phyloP scores from a whole-genome alignment of 2,888 invertebrate species.

The Macaria notata region DNA sequence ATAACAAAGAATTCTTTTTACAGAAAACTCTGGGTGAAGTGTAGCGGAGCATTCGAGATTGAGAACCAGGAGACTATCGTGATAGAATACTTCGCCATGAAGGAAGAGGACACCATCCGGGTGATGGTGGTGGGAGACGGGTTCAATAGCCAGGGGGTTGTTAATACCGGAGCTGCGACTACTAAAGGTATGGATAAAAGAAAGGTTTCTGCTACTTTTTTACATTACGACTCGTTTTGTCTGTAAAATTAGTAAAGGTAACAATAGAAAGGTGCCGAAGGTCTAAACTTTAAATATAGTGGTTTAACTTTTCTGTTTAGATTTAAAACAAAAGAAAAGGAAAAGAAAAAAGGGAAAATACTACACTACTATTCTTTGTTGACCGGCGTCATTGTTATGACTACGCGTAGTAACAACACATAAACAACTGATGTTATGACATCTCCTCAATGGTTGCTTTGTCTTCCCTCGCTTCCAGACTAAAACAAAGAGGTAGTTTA shows the following conservation, averaged over 20 bases:
- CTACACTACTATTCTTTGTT: too few species aligned
- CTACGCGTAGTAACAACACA: not conserved
- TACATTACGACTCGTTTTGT: too few species aligned
- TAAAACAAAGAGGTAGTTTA: conserved; percentile 8
- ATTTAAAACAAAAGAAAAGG: too few species aligned
- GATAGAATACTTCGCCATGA: conserved; percentile 53
- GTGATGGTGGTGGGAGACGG: conserved; percentile 46
- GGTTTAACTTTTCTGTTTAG: too few species aligned
- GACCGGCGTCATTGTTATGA: too few species aligned
- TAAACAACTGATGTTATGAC: conserved; percentile 23
- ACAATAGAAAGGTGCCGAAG: too few species aligned
- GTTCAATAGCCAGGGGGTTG: not conserved
- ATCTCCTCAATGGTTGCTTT: conserved; percentile 16
- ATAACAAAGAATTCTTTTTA: not conserved
- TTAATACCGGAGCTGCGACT: conserved; percentile 29
- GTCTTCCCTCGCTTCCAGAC: conserved; percentile 4
- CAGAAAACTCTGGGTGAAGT: conserved; percentile 56
- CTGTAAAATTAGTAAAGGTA: too few species aligned
- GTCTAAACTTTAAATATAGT: too few species aligned
- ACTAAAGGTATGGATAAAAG: conserved; percentile 46
- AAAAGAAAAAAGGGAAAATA: too few species aligned
- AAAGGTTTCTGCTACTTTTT: too few species aligned
- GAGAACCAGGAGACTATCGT: conserved; percentile 27
- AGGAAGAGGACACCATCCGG: conserved; percentile 25
- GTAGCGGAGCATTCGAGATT: conserved; percentile 42